Evolutionary conservation across 2,113 vertebrate species (phyloP), one percentile per base, ranked within the genome.

Genomic region (Bufo bufo): DNA sequence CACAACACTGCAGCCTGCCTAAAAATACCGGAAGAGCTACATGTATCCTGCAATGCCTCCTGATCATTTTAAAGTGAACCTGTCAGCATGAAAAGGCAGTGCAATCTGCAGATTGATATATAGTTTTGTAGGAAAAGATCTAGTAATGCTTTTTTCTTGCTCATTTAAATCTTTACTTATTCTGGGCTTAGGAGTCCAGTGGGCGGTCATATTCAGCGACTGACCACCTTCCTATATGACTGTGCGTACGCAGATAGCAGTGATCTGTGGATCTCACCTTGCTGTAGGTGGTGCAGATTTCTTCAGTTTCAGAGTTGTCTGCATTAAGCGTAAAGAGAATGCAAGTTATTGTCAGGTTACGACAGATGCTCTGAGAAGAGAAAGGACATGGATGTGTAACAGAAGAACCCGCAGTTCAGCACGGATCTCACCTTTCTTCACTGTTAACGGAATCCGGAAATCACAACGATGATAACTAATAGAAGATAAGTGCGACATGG

Each of bases 381-480:
- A 50, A 19, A 20, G 16, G 47, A 45, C 4, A 17, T 2, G 0
- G 43, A 50, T 6, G 12, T 1, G 43, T 45, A 16, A 47, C 5
- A 20, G 17, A 10, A 49, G 6, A 45, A 47, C 14, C 14, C 4
- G 2, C 19, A 72, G 6, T 19, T 47, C 12, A 6, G 33, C 1
- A 20, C 4, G 0, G 58, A 74, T 14, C 96, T 95, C 85, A 99
- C 98, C 98, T 96, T 96, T 95, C 92, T 98, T 99, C 90, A 98
- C 95, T 87, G 96, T 90, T 4, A 99, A 95, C 3, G 98, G 97
- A 93, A 99, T 99, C 94, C 96, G 98, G 94, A 99, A 99, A 94
- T 99, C 98, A 95, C 98, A 99, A 83, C 98, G 97, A 95, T 99
- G 98, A 89, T 99, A 99, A 94, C 98, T 99, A 91, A n/a, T 47